phyloP scores from a whole-genome alignment of 2,797 vertebrate species.

The Sebastes vulpes region DNA sequence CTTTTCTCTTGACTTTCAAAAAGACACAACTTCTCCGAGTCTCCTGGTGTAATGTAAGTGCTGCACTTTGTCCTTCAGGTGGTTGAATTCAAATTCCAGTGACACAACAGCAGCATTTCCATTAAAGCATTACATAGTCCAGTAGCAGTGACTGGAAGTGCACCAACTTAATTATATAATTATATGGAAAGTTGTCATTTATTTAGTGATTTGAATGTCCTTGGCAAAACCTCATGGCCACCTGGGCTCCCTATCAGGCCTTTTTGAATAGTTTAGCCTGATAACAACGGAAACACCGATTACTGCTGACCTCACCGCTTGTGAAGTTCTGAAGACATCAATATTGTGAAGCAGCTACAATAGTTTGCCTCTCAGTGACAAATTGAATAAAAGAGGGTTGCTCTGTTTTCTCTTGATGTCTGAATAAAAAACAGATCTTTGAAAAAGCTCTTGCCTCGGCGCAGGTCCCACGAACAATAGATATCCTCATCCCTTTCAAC shows the following conservation, averaged over 20 bases:
- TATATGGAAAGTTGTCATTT: not conserved
- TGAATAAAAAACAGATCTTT: slow-evolving; percentile 41
- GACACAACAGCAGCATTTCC: not conserved
- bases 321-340: not conserved
- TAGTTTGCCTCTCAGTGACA: slow-evolving; percentile 24
- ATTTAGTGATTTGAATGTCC: slow-evolving; percentile 42
- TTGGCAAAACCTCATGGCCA: slow-evolving; percentile 19
- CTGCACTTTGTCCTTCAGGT: not conserved
- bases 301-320: slow-evolving; percentile 1
- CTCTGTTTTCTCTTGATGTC: slow-evolving; percentile 28
- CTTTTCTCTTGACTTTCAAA: not conserved
- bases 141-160: not conserved
- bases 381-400: slow-evolving; percentile 19
- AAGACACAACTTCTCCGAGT: not conserved
- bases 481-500: slow-evolving; percentile 37
- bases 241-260: slow-evolving; percentile 1
- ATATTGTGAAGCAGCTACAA: not conserved
- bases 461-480: slow-evolving; percentile 33
- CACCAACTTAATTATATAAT: not conserved
- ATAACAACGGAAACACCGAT: slow-evolving; percentile 30
- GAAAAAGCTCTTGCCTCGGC: slow-evolving; percentile 27
- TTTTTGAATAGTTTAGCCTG: slow-evolving; percentile 34
- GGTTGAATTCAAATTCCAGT: not conserved
- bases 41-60: not conserved
- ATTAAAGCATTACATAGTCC: not conserved